A percentile compares a stretch with the other conserved stretches of the same genome.
Evolutionary conservation across 2,888 invertebrate genomes (phyloP).

Genomic region (Phrixothrix hirtus): DNA sequence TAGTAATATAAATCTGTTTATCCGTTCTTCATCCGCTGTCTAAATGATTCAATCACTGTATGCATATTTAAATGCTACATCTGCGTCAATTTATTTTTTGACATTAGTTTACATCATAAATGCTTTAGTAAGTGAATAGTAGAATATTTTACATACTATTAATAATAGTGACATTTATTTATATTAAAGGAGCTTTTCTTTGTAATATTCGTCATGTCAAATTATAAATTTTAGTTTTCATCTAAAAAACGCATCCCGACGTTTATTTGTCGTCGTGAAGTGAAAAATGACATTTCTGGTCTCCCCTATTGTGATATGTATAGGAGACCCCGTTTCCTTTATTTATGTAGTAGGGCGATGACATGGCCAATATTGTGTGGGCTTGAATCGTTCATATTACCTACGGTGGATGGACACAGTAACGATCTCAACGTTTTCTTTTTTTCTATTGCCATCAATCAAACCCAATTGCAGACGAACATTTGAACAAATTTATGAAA

Average conservation of each 20-base stretch:
- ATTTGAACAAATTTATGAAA: constrained; percentile 29
- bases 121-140: too few species aligned
- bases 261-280: constrained; percentile 41
- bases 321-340: constrained; percentile 38
- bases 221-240: constrained; percentile 5
- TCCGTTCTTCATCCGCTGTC: too few species aligned
- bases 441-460: constrained; percentile 37
- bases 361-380: constrained; percentile 50
- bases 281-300: constrained; percentile 45
- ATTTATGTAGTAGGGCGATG: constrained; percentile 49
- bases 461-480: constrained; percentile 41
- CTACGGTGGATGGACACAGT: constrained; percentile 42
- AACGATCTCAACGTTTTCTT: constrained; percentile 35
- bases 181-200: too few species aligned
- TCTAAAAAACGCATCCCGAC: constrained; percentile 23
- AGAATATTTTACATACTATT: too few species aligned
- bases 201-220: too few species aligned
- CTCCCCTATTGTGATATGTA: constrained; percentile 39
- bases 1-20: too few species aligned
- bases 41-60: too few species aligned
- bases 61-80: too few species aligned
- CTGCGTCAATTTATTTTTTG: too few species aligned
- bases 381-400: constrained; percentile 43
- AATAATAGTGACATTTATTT: too few species aligned
- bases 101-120: too few species aligned